These are phyloP conservation scores for Aethina tumida DNA, from an alignment of 1,140 invertebrate genomes.

Conservation along the genomic window DNA sequence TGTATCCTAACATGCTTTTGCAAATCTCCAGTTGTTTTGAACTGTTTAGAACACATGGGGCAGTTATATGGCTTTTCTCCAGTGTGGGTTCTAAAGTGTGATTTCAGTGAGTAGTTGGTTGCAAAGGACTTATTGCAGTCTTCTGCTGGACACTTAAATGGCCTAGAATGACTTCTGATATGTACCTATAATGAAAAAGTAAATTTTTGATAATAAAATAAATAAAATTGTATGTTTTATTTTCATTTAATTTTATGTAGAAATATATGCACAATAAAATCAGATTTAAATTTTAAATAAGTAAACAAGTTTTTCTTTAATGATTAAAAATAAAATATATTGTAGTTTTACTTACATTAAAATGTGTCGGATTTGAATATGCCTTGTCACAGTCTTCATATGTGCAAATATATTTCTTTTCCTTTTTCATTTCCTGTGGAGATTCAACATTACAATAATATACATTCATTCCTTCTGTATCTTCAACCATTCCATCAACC, in stretches of 20 bases:
- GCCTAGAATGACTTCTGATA: conserved; percentile 50
- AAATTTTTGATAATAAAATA: too few species aligned
- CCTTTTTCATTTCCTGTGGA: conserved; percentile 5
- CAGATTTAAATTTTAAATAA: too few species aligned
- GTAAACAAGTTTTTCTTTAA: too few species aligned
- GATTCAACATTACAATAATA: conserved; percentile 5
- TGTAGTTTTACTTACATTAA: conserved; percentile 36
- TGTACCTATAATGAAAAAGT: conserved; percentile 50
- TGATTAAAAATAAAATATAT: too few species aligned
- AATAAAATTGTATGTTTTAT: conserved; percentile 10
- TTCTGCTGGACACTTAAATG: conserved; percentile 48
- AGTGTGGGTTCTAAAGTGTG: conserved; percentile 48
- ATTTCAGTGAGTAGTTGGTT: conserved; percentile 53
- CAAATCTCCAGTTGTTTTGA: conserved; percentile 43
- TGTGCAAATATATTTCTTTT: conserved; percentile 31
- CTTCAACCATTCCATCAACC: conserved; percentile 7
- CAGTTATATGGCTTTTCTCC: conserved; percentile 41
- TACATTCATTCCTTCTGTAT: conserved; percentile 4
- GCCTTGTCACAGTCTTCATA: conserved; percentile 43
- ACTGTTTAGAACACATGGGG: conserved; percentile 40
- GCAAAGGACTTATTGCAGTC: conserved; percentile 57
- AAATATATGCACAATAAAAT: too few species aligned
- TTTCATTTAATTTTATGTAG: conserved; percentile 7
- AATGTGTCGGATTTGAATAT: conserved; percentile 47
- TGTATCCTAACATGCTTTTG: conserved; percentile 26